Base-by-base conservation (phyloP, 2,888 invertebrate species). In the Cheilosia variabilis region DNA sequence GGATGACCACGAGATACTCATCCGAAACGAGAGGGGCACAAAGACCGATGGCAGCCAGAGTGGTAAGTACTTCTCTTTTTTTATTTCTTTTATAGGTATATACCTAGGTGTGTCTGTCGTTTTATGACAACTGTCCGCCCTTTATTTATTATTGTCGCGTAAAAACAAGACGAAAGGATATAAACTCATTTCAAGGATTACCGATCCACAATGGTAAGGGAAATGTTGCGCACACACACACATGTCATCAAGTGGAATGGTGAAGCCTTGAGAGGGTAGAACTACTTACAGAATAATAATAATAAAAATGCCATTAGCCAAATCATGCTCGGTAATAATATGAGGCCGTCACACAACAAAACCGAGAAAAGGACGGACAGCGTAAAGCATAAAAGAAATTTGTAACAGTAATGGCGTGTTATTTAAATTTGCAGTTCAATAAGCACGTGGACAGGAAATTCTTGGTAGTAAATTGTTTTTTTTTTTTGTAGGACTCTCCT, bases 1-100 rank as follows among this genome's bases (percentile, higher is more conserved):
- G 90, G 95, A 95, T 89, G 96, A 96, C 90, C 96, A 95, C 90
- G 96, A 96, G 91, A 95, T 96, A 78, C 94, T 96, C 88, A 95
- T 96, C 89, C 95, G 97, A 90, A 96, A 95, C 90, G 95, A 95
- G 91, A 94, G 97, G 86, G 96, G 96, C 83, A 95, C 96, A 92
- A 96, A 96, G 93, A 92, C 90, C 87, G 91, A 91, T 88, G 91
- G 91, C 89, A 66, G 73, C 76, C 81, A 79, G 69, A 73, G 73
- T 62, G 80, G 86, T 87, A 55, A 82, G 87, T 81, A 37, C 22
- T 22, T 31, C 22, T 24, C 22, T 7, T 45, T 41, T 69, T 65
- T 58, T 53, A 27, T 37, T 22, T 6, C 13, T 34, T 43, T 22
- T 7, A 45, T 52, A 65, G 0, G 7, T 2, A 4, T n/a, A 3